A percentile compares a stretch with the other conserved stretches of the same genome.
These are phyloP conservation scores for Solea senegalensis DNA, from an alignment of 2,113 vertebrate genomes.

Conservation along the genomic window DNA sequence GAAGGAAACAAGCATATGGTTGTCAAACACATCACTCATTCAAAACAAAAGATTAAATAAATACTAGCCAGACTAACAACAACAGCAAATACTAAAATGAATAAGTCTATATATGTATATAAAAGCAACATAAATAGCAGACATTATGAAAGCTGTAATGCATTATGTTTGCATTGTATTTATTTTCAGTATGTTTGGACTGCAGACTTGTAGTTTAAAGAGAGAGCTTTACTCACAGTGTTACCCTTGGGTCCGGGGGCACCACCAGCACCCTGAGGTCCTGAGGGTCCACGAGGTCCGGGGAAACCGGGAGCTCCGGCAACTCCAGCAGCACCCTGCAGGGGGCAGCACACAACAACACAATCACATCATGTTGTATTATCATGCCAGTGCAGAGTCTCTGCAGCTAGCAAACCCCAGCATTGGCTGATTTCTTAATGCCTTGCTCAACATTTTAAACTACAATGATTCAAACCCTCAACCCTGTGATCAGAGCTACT, in stretches of 20 bases:
- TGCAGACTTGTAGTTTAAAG: background rate
- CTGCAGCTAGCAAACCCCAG: background rate
- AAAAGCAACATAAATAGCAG: too few relatives aligned
- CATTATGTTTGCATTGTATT: background rate
- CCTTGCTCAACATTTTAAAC: background rate
- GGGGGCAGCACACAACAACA: constrained; percentile 68
- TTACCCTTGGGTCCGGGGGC: constrained; percentile 95
- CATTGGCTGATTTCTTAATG: background rate
- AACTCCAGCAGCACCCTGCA: constrained; percentile 92
- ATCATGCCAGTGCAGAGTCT: background rate
- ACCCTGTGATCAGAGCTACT: constrained; percentile 72
- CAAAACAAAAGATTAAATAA: background rate
- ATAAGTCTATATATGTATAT: background rate
- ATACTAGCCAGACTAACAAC: background rate
- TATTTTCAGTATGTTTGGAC: background rate
- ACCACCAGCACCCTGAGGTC: constrained; percentile 89
- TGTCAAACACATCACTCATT: background rate
- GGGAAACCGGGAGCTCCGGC: constrained; percentile 98
- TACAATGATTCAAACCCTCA: constrained; percentile 2
- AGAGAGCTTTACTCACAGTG: constrained; percentile 85
- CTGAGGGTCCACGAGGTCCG: constrained; percentile 94
- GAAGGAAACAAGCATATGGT: constrained; percentile 5
- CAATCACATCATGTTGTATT: constrained; percentile 20
- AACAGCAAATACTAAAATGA: background rate
- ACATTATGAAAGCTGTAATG: too few relatives aligned